A percentile compares a stretch with the other conserved stretches of the same genome.
Evolutionary conservation across 2,888 invertebrate genomes (phyloP).

Genomic region (Drosophila antonietae): DNA sequence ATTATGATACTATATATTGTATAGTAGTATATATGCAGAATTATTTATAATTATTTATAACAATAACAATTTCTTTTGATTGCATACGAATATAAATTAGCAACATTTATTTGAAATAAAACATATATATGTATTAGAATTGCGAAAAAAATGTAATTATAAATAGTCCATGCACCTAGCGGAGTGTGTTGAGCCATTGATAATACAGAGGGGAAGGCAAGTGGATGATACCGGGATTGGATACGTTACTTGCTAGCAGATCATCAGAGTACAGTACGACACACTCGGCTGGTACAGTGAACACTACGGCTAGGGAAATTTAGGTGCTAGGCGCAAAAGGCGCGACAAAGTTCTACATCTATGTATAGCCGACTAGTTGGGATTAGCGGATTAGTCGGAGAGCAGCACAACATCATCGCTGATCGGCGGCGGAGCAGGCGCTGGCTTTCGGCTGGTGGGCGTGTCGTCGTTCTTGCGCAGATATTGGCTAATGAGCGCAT

Average conservation of each 20-base stretch:
- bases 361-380: neutral
- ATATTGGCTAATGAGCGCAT: slow-evolving; percentile 85
- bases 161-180: neutral
- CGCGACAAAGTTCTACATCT: slow-evolving; percentile 4
- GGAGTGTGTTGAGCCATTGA: neutral
- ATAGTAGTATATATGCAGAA: no score
- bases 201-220: neutral
- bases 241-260: neutral
- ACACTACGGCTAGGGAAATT: slow-evolving; percentile 42
- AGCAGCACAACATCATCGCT: slow-evolving; percentile 62
- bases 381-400: slow-evolving; percentile 51
- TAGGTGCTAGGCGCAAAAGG: slow-evolving; percentile 17
- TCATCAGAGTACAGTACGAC: neutral
- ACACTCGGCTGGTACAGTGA: slow-evolving; percentile 23
- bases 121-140: neutral
- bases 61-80: neutral
- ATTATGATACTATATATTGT: no score
- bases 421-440: slow-evolving; percentile 2
- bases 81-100: slow-evolving; percentile 28
- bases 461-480: slow-evolving; percentile 77
- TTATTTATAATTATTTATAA: no score
- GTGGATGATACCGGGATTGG: slow-evolving; percentile 15
- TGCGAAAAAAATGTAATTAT: slow-evolving; percentile 1
- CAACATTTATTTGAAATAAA: slow-evolving; percentile 22
- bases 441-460: slow-evolving; percentile 12